Percentiles rank a stretch among this genome's conserved stretches.
These are phyloP conservation scores for Leptodirus hochenwartii DNA, from an alignment of 2,888 invertebrate genomes.

Conservation along the genomic window DNA sequence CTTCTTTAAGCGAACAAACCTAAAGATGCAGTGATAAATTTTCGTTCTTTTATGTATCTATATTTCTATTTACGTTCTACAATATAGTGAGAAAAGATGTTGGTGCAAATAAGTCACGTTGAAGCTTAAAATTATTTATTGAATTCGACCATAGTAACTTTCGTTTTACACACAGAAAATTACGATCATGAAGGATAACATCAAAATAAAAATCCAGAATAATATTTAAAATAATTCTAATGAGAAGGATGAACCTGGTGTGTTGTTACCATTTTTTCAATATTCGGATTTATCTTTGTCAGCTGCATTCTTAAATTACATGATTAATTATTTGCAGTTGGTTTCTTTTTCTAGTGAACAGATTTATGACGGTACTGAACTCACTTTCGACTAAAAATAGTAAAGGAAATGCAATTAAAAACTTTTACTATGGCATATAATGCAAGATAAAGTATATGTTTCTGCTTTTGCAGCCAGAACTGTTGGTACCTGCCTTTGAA, in stretches of 20 bases:
- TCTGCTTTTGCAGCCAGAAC: conserved; percentile 3
- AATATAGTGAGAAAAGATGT: too few species aligned
- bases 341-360: conserved; percentile 9
- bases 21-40: too few species aligned
- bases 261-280: conserved; percentile 8
- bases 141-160: too few species aligned
- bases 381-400: conserved; percentile 10
- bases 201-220: neutral
- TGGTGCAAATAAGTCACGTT: too few species aligned
- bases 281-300: conserved; percentile 6
- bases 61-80: too few species aligned
- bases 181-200: neutral
- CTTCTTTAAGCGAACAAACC: too few species aligned
- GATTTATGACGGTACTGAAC: conserved; percentile 10
- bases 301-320: conserved; percentile 7
- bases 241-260: conserved; percentile 7
- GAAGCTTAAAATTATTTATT: too few species aligned
- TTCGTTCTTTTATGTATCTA: too few species aligned
- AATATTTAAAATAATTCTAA: conserved; percentile 2
- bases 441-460: conserved; percentile 11
- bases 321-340: conserved; percentile 2
- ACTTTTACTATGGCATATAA: conserved; percentile 8
- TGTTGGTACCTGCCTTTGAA: conserved; percentile 7
- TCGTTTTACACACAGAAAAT: too few species aligned
- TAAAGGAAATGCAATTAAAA: too few species aligned